Evolutionary conservation across 2,888 invertebrate genomes (phyloP).

Genomic region (Pycnomerus fuliginosus): DNA sequence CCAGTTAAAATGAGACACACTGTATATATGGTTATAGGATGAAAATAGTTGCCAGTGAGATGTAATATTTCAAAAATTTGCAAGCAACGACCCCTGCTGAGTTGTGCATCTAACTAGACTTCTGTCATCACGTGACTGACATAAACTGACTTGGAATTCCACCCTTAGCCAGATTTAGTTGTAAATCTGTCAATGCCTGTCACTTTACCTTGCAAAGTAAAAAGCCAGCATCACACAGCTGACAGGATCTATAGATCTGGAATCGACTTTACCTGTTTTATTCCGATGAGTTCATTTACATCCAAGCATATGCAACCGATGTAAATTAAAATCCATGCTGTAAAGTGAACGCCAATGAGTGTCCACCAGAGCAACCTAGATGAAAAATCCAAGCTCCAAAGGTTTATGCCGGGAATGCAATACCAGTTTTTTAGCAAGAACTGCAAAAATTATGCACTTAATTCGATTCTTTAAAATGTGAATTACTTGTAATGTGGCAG

Average conservation of each 20-base stretch:
- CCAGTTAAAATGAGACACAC: no score
- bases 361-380: conserved; percentile 54
- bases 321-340: conserved; percentile 61
- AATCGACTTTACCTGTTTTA: conserved; percentile 56
- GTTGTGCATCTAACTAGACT: no score
- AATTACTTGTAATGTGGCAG: conserved; percentile 51
- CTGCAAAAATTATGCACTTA: conserved; percentile 44
- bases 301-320: conserved; percentile 64
- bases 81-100: no score
- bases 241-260: not conserved
- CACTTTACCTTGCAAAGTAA: no score
- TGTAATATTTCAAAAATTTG: no score
- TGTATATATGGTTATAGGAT: no score
- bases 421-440: conserved; percentile 58
- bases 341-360: conserved; percentile 54
- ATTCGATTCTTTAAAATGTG: no score
- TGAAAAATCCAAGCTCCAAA: conserved; percentile 59
- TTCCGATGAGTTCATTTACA: conserved; percentile 60
- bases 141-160: no score
- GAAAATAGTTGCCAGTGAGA: no score
- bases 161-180: no score
- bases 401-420: conserved; percentile 50
- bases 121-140: no score
- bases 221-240: conserved; percentile 2
- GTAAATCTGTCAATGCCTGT: no score